These are phyloP conservation scores for Cassiopea andromeda DNA, from an alignment of 30 jellyfish, hydroid and myxozoan genomes.

Conservation along the genomic window DNA sequence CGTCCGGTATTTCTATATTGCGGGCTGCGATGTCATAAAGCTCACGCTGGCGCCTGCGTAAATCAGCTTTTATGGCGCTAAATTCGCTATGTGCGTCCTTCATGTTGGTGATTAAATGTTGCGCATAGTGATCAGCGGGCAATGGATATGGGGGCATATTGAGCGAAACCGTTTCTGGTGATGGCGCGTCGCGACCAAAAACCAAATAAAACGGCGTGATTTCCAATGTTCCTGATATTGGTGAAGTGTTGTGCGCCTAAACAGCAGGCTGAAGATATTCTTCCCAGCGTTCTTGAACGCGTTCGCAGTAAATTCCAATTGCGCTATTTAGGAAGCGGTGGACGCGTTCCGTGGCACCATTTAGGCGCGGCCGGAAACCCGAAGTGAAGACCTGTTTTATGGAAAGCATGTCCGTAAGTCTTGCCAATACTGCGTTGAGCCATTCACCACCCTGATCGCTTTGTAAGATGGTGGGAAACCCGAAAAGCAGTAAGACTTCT, in stretches of 20 bases:
- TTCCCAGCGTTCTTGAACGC: conserved; percentile 13
- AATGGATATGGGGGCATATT: no score
- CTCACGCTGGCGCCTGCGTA: conserved; percentile 27
- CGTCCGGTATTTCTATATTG: neutral
- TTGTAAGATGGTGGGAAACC: neutral
- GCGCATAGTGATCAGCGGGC: conserved; percentile 14
- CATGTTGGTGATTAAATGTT: neutral
- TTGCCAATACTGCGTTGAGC: conserved; percentile 28
- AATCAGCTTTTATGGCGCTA: neutral
- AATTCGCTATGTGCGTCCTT: conserved; percentile 3
- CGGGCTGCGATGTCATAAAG: conserved; percentile 23
- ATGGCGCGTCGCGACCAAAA: conserved; percentile 20
- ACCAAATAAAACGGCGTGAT: conserved; percentile 2
- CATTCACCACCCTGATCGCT: conserved; percentile 39
- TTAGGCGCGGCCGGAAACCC: conserved; percentile 24
- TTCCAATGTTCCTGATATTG: conserved; percentile 8
- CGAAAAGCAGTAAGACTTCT: no score
- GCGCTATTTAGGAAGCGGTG: conserved; percentile 28
- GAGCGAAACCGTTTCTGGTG: conserved; percentile 6
- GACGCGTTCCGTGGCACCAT: conserved; percentile 45
- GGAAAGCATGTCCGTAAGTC: conserved; percentile 2
- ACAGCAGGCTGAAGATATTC: conserved; percentile 19
- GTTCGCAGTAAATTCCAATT: neutral
- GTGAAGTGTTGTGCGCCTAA: conserved; percentile 3
- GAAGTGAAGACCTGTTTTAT: conserved; percentile 49